Conservation (phyloP, 2,888 invertebrate genomes). For the Odontomyia ornata region DNA sequence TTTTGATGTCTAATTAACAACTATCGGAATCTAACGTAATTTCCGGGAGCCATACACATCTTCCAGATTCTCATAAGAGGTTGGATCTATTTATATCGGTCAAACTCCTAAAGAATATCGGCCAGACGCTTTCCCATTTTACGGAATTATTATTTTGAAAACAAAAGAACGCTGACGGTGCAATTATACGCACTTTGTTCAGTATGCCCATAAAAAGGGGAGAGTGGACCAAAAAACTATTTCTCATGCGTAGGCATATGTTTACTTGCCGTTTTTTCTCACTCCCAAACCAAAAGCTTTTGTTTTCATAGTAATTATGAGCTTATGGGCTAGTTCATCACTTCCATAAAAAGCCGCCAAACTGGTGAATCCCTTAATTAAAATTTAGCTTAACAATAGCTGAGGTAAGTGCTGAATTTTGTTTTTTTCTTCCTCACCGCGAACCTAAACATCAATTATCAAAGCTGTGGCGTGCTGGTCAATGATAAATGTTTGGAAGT, state of each 20-base stretch:
- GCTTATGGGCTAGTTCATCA: not conserved
- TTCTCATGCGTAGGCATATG: too few relatives aligned
- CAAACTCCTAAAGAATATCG: not conserved
- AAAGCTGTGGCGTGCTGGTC: not conserved
- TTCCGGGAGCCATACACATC: too few relatives aligned
- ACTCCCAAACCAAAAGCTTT: not conserved
- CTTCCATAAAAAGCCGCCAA: not conserved
- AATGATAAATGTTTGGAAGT: constrained; percentile 21
- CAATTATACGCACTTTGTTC: not conserved
- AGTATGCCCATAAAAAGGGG: constrained; percentile 13
- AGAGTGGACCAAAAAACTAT: constrained; percentile 9
- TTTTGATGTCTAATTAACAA: not conserved
- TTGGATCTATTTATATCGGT: not conserved
- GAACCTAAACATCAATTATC: not conserved
- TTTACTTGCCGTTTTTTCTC: not conserved
- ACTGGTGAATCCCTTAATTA: not conserved
- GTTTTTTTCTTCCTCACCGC: not conserved
- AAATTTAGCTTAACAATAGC: not conserved
- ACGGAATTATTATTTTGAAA: not conserved
- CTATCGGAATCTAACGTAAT: too few relatives aligned
- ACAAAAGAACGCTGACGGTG: not conserved
- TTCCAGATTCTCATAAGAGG: too few relatives aligned
- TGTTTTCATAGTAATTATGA: constrained; percentile 15
- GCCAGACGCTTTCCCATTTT: not conserved
- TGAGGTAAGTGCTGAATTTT: not conserved